These are phyloP conservation scores for Camarhynchus parvulus DNA, from an alignment of 2,113 vertebrate species.

Conservation along the genomic window DNA sequence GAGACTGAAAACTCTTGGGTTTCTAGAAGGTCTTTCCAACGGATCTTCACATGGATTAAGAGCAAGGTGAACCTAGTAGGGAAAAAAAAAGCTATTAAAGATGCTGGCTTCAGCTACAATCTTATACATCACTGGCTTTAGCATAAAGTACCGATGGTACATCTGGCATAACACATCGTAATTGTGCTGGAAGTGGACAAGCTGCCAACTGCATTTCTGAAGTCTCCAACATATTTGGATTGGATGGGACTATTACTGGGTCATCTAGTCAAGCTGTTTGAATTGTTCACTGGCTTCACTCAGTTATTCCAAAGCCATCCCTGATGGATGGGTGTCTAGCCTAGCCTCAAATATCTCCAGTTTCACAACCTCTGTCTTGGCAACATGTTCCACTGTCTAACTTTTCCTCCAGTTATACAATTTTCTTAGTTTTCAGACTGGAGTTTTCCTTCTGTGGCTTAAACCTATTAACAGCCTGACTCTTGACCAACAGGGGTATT, in stretches of 20 bases:
- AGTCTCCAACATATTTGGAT: slow-evolving; percentile 16
- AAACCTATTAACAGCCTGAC: slow-evolving; percentile 56
- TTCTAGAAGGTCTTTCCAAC: slow-evolving; percentile 46
- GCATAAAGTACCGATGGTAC: neutral
- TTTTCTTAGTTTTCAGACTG: slow-evolving; percentile 42
- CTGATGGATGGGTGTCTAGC: slow-evolving; percentile 55
- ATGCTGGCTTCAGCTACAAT: slow-evolving; percentile 5
- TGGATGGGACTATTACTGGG: slow-evolving; percentile 57
- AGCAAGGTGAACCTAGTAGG: slow-evolving; percentile 52
- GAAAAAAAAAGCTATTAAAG: neutral
- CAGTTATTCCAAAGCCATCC: slow-evolving; percentile 58
- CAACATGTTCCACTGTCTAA: slow-evolving; percentile 54
- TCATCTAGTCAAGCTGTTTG: slow-evolving; percentile 60
- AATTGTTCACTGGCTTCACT: slow-evolving; percentile 38
- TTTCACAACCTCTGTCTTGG: slow-evolving; percentile 70
- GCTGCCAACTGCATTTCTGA: slow-evolving; percentile 44
- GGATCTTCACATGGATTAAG: slow-evolving; percentile 59
- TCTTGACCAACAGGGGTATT: slow-evolving; percentile 52
- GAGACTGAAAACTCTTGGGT: neutral
- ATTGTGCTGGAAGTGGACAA: slow-evolving; percentile 8
- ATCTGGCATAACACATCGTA: neutral
- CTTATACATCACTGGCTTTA: neutral
- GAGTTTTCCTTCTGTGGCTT: slow-evolving; percentile 18
- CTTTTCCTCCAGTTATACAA: slow-evolving; percentile 71
- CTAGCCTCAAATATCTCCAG: slow-evolving; percentile 47